Conservation (phyloP, 2,113 vertebrate genomes). For the Cercopithecus mona region DNA sequence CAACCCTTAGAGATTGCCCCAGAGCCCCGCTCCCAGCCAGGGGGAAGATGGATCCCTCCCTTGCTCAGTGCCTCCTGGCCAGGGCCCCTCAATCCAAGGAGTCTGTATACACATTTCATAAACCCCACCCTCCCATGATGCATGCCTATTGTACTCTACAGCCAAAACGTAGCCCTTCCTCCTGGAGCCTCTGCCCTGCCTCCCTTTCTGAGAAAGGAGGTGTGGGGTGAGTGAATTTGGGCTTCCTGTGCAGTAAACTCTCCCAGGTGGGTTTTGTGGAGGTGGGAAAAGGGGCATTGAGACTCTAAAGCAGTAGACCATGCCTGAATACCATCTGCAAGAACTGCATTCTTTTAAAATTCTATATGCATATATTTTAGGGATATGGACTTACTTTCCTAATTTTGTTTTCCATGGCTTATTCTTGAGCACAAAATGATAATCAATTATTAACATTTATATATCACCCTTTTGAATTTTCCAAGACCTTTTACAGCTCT, state of each 20-base stretch:
- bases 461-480: conserved; percentile 52
- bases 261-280: not conserved
- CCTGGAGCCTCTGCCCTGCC: not conserved
- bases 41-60: not conserved
- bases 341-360: conserved; percentile 40
- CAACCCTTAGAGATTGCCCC: conserved; percentile 29
- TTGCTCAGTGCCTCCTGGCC: conserved; percentile 68
- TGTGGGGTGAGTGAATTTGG: not conserved
- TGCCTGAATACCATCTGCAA: conserved; percentile 42
- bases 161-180: conserved; percentile 78
- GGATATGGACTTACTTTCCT: conserved; percentile 53
- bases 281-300: not conserved
- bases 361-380: conserved; percentile 59
- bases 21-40: not conserved
- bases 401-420: conserved; percentile 59
- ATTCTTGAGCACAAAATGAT: conserved; percentile 68
- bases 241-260: not conserved
- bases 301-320: conserved; percentile 66
- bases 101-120: conserved; percentile 63
- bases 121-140: conserved; percentile 25
- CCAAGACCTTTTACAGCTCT: conserved; percentile 40
- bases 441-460: conserved; percentile 39
- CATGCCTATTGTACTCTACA: conserved; percentile 73
- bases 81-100: not conserved
- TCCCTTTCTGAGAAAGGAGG: not conserved